A percentile compares a stretch with the other conserved stretches of the same genome.
Evolutionary conservation across 2,797 vertebrate genomes (phyloP).

Genomic region (Salmo trutta): DNA sequence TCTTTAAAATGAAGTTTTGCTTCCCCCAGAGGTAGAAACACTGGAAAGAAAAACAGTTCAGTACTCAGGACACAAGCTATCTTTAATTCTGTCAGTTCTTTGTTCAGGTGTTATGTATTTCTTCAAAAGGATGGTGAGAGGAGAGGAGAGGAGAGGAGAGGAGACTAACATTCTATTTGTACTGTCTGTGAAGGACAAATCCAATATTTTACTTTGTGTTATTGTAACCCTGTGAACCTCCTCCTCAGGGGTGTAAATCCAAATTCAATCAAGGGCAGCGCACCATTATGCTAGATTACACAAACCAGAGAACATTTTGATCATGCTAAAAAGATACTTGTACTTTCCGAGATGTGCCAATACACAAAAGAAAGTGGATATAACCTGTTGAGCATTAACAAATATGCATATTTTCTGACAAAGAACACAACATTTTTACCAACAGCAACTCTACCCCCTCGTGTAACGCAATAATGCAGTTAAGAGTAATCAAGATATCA

Average conservation of each 20-base stretch:
- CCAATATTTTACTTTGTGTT: constrained; percentile 8
- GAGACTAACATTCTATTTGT: background rate
- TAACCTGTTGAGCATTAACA: background rate
- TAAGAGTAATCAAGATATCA: too few species aligned
- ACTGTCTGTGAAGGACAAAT: constrained; percentile 2
- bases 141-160: background rate
- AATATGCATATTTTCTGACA: background rate
- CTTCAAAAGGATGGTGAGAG: background rate
- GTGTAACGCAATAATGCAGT: background rate
- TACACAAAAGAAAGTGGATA: background rate
- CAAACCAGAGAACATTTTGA: background rate
- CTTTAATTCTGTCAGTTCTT: background rate
- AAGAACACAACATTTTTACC: background rate
- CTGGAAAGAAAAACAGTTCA: constrained; percentile 17
- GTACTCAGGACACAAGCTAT: constrained; percentile 14
- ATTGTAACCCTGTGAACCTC: constrained; percentile 16
- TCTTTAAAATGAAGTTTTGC: constrained; percentile 34
- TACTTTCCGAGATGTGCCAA: background rate
- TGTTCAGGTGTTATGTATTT: background rate
- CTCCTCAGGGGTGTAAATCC: constrained; percentile 19
- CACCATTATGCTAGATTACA: constrained; percentile 13
- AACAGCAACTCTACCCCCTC: background rate
- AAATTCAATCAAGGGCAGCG: background rate
- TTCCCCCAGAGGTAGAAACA: constrained; percentile 33
- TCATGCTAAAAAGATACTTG: background rate